Percentiles rank a stretch among this genome's conserved stretches.
Conservation (phyloP, 1,140 invertebrate genomes). For the Sycophila sp. region DNA sequence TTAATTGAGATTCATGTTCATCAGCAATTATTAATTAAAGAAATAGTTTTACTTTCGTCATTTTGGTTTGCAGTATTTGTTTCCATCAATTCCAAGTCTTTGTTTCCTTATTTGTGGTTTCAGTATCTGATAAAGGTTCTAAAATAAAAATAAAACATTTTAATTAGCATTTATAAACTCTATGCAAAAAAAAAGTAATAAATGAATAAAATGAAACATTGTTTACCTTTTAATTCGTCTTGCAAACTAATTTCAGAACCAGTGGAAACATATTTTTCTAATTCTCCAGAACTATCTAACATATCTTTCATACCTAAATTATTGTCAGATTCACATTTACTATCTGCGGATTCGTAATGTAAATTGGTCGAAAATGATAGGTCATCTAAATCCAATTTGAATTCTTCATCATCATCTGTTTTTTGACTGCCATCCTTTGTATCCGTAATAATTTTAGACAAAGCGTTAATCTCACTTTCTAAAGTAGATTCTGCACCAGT, state of each 20-base stretch:
- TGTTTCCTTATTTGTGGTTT: no score
- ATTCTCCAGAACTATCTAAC: not conserved
- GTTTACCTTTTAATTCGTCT: constrained; percentile 1
- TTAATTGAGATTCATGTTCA: constrained; percentile 55
- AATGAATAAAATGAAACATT: not conserved
- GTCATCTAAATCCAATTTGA: constrained; percentile 25
- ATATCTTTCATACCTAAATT: not conserved
- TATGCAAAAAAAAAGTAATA: not conserved
- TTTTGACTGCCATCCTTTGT: constrained; percentile 46
- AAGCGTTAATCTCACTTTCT: constrained; percentile 61
- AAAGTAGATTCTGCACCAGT: constrained; percentile 56
- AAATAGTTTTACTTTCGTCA: constrained; percentile 33
- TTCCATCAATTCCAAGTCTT: not conserved
- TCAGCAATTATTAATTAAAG: constrained; percentile 56
- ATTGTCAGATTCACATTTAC: constrained; percentile 10
- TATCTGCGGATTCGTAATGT: not conserved
- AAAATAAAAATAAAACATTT: no score
- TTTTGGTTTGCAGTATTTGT: not conserved
- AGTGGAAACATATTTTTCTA: not conserved
- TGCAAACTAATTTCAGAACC: not conserved
- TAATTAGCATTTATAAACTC: no score
- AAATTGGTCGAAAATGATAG: not conserved
- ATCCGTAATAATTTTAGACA: constrained; percentile 60
- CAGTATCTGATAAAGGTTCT: no score
- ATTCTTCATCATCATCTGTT: constrained; percentile 20